phyloP scores from a whole-genome alignment of 2,113 vertebrate species.

The Heloderma charlesbogerti region DNA sequence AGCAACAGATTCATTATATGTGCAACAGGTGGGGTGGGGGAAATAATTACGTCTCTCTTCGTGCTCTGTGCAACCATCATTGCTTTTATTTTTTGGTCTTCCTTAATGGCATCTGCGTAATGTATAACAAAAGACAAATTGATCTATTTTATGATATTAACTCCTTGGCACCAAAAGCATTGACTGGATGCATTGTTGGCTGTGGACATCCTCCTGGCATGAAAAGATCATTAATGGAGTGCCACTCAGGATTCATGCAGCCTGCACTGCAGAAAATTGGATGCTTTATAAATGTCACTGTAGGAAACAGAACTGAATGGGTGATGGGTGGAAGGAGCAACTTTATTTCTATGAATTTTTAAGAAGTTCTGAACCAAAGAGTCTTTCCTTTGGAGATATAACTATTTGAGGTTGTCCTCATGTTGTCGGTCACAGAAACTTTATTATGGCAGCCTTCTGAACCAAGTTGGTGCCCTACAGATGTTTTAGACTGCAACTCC shows the following conservation, averaged over 20 bases:
- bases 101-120: constrained; percentile 44
- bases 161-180: not conserved
- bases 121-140: constrained; percentile 17
- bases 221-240: constrained; percentile 2
- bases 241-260: not conserved
- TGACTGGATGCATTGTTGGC: not conserved
- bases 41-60: not conserved
- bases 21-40: not conserved
- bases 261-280: constrained; percentile 19
- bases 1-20: constrained; percentile 49
- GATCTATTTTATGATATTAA: constrained; percentile 1
- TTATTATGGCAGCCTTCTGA: not conserved
- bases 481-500: too few species aligned
- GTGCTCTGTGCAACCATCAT: constrained; percentile 39
- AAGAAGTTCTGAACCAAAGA: constrained; percentile 21
- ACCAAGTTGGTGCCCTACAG: too few species aligned
- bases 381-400: not conserved
- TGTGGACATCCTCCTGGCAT: not conserved
- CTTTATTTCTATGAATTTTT: constrained; percentile 7
- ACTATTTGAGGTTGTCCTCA: constrained; percentile 36
- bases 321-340: constrained; percentile 22
- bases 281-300: constrained; percentile 20
- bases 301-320: not conserved
- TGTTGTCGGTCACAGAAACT: constrained; percentile 2
- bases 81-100: not conserved